Evolutionary conservation across 2,888 invertebrate genomes (phyloP).

Genomic region (Apamea sordens): DNA sequence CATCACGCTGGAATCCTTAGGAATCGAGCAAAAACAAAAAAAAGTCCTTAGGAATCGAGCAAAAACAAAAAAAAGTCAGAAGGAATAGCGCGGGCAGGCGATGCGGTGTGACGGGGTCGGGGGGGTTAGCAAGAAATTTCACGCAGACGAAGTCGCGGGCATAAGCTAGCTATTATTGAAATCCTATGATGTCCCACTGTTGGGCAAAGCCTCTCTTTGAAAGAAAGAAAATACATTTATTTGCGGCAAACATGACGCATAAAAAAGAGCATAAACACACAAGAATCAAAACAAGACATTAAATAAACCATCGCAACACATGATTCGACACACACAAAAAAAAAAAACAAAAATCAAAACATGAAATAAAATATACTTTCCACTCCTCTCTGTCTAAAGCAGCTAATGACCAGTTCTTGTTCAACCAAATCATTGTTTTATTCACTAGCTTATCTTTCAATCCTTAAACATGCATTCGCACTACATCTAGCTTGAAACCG

Average conservation of each 20-base stretch:
- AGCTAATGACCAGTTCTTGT: background rate
- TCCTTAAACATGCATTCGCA: constrained; percentile 35
- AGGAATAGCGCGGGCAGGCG: background rate
- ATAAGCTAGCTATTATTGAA: background rate
- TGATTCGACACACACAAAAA: no score
- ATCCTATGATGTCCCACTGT: background rate
- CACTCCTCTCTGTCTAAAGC: background rate
- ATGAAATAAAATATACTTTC: background rate
- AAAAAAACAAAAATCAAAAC: no score
- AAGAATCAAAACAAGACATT: no score
- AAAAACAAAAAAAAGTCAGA: background rate
- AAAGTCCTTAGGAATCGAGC: background rate
- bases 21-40: background rate
- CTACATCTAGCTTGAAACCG: constrained; percentile 27
- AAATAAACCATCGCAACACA: no score
- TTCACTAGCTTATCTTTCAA: constrained; percentile 22
- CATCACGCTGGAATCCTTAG: background rate
- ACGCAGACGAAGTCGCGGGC: background rate
- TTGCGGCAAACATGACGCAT: no score
- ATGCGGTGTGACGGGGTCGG: background rate
- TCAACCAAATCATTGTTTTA: constrained; percentile 1
- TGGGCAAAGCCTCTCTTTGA: background rate
- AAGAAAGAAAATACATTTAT: no score
- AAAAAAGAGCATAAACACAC: no score
- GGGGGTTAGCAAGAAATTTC: background rate